A percentile compares a stretch with the other conserved stretches of the same genome.
These are phyloP conservation scores for Oconnorella tubifera DNA, from an alignment of 2,888 invertebrate genomes.

Conservation along the genomic window DNA sequence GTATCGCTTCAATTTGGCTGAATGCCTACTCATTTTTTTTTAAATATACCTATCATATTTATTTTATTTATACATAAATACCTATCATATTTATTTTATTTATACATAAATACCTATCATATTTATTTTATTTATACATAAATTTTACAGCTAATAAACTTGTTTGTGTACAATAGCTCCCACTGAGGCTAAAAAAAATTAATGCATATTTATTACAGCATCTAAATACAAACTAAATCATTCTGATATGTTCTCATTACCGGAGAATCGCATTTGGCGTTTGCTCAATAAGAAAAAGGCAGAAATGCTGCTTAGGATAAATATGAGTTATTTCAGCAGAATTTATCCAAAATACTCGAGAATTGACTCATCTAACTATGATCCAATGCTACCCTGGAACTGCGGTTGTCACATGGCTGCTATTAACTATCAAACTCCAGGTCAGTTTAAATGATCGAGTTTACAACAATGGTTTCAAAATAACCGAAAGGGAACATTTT, in stretches of 20 bases:
- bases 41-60: too few relatives aligned
- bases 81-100: too few relatives aligned
- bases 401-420: conserved; percentile 95
- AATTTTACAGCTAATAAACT: too few relatives aligned
- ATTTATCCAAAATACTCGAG: conserved; percentile 85
- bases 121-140: background rate
- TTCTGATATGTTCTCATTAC: conserved; percentile 25
- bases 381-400: conserved; percentile 92
- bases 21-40: too few relatives aligned
- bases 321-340: conserved; percentile 73
- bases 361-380: conserved; percentile 95
- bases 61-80: too few relatives aligned
- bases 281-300: conserved; percentile 64
- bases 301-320: conserved; percentile 41
- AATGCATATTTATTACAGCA: conserved; percentile 13
- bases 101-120: too few relatives aligned
- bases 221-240: conserved; percentile 14
- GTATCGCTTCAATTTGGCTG: too few relatives aligned
- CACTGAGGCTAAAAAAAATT: too few relatives aligned
- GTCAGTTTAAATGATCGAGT: conserved; percentile 41
- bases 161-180: too few relatives aligned
- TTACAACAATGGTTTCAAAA: background rate
- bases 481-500: too few relatives aligned
- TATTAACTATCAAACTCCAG: conserved; percentile 88
- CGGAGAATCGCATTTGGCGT: conserved; percentile 63